Evolutionary conservation across 2,888 invertebrate genomes (phyloP).

Genomic region (Nomada goodeniana): DNA sequence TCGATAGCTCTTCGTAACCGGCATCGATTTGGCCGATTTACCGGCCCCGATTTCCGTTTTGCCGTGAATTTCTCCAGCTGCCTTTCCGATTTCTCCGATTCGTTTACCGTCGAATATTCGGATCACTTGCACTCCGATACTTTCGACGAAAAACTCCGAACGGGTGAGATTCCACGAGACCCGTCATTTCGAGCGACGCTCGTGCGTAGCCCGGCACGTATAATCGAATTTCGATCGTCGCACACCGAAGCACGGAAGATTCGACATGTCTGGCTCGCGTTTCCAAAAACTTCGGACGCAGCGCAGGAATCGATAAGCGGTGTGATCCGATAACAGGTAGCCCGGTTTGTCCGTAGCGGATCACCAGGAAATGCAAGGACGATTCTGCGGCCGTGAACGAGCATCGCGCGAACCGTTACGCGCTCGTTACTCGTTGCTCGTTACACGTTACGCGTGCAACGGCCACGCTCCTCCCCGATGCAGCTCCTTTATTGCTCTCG

Average conservation of each 20-base stretch:
- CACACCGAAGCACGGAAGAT: background rate
- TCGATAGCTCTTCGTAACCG: constrained; percentile 10
- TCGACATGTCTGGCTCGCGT: constrained; percentile 22
- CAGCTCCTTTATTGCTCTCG: constrained; percentile 53
- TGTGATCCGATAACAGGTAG: constrained; percentile 47
- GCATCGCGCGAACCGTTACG: constrained; percentile 40
- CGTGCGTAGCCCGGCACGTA: background rate
- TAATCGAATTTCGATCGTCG: background rate
- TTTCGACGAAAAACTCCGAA: constrained; percentile 6
- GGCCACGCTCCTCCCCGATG: constrained; percentile 33
- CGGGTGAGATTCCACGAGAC: background rate
- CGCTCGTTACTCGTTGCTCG: constrained; percentile 62
- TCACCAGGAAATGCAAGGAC: constrained; percentile 48
- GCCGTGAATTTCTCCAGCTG: background rate
- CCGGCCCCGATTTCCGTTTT: background rate
- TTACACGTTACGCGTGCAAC: constrained; percentile 7
- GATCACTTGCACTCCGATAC: background rate
- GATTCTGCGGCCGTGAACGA: constrained; percentile 26
- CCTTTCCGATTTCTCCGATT: background rate
- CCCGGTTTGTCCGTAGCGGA: constrained; percentile 17
- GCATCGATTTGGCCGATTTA: constrained; percentile 9
- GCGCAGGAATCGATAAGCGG: constrained; percentile 42
- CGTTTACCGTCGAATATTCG: background rate
- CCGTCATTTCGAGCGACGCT: background rate
- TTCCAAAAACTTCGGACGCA: constrained; percentile 34